A percentile compares a stretch with the other conserved stretches of the same genome.
These are phyloP conservation scores for Anas platyrhynchos DNA, from an alignment of 2,113 vertebrate genomes.

Conservation along the genomic window DNA sequence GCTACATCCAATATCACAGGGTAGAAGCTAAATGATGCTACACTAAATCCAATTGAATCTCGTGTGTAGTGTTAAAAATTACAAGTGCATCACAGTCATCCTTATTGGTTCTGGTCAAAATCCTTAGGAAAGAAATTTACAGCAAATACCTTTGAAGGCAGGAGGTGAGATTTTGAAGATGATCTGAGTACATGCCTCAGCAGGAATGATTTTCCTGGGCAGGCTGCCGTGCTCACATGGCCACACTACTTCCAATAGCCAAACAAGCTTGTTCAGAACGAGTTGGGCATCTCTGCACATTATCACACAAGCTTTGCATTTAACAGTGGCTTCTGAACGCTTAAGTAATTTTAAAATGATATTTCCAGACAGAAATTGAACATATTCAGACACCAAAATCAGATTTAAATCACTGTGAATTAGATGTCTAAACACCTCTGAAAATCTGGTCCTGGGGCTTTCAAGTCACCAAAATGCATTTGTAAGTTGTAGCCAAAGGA, in stretches of 20 bases:
- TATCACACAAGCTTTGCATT: not conserved
- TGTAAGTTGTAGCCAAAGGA: not conserved
- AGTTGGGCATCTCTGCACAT: not conserved
- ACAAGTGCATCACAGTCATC: not conserved
- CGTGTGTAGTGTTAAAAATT: not conserved
- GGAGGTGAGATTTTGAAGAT: not conserved
- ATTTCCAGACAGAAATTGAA: not conserved
- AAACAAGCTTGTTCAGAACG: not conserved
- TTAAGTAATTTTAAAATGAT: not conserved
- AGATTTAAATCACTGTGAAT: not conserved
- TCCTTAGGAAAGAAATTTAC: not conserved
- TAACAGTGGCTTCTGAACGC: not conserved
- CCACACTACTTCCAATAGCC: not conserved
- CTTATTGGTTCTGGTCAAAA: not conserved
- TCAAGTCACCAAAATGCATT: not conserved
- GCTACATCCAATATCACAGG: not conserved
- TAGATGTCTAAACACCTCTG: not conserved
- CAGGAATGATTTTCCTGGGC: not conserved
- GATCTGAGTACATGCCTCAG: not conserved
- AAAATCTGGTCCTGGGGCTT: conserved; percentile 4
- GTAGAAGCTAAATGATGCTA: not conserved
- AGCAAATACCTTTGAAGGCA: not conserved
- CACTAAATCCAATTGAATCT: not conserved
- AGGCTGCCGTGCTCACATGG: rapidly evolving
- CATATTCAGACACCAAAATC: not conserved